Percentiles rank a stretch among this genome's conserved stretches.
Conservation (phyloP, 2,113 vertebrate genomes). For the Coturnix japonica region DNA sequence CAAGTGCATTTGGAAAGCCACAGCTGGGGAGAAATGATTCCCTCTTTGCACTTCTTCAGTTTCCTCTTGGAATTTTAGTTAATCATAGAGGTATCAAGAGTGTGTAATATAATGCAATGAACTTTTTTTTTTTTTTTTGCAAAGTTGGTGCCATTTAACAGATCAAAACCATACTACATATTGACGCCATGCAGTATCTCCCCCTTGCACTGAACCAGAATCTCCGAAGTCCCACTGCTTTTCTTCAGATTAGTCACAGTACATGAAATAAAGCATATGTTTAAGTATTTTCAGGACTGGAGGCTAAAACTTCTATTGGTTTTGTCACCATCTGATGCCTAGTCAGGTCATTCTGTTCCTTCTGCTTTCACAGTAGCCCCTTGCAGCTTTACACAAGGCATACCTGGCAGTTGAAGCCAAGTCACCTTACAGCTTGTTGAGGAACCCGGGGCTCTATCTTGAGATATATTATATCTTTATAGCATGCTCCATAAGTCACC, state of each 20-base stretch:
- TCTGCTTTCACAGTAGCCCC: neutral
- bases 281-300: neutral
- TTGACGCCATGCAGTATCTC: neutral
- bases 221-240: neutral
- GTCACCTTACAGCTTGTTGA: neutral
- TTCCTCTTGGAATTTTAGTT: neutral
- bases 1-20: neutral
- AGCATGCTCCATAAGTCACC: neutral
- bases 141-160: neutral
- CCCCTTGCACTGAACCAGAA: neutral
- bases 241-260: neutral
- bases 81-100: neutral
- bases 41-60: neutral
- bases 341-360: neutral
- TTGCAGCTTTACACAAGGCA: neutral
- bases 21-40: accelerated
- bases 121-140: neutral
- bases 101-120: neutral
- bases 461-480: neutral
- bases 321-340: neutral
- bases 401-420: neutral
- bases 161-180: neutral
- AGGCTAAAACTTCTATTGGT: neutral
- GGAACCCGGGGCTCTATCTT: neutral
- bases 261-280: neutral